Evolutionary conservation across 2,888 invertebrate genomes (phyloP).

Genomic region (Troides oblongomaculatus): DNA sequence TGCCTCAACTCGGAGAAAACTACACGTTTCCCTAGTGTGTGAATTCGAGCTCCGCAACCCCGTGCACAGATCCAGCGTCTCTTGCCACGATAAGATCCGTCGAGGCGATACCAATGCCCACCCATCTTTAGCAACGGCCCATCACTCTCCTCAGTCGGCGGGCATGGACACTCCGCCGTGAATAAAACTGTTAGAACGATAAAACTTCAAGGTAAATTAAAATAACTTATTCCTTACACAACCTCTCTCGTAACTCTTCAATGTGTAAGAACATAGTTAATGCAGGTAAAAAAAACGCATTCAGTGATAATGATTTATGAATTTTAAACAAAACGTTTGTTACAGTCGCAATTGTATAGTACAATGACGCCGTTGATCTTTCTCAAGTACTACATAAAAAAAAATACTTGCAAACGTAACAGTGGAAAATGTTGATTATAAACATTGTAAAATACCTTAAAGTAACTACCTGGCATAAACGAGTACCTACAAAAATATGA

Average conservation of each 20-base stretch:
- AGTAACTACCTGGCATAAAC: slow-evolving; percentile 2
- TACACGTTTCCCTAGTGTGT: slow-evolving; percentile 62
- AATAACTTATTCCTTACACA: slow-evolving; percentile 21
- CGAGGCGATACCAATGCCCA: slow-evolving; percentile 65
- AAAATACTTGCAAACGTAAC: slow-evolving; percentile 15
- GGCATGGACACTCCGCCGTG: slow-evolving; percentile 27
- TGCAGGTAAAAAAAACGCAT: slow-evolving; percentile 9
- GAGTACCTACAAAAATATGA: slow-evolving; percentile 5
- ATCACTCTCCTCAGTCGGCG: slow-evolving; percentile 37
- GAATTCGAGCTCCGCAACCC: slow-evolving; percentile 67
- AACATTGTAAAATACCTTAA: slow-evolving; percentile 19
- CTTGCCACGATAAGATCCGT: slow-evolving; percentile 57
- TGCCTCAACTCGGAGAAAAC: slow-evolving; percentile 67
- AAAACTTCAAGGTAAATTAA: slow-evolving; percentile 15
- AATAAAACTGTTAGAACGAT: slow-evolving; percentile 28
- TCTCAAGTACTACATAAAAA: slow-evolving; percentile 10
- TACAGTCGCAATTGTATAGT: slow-evolving; percentile 16
- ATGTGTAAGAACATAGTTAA: slow-evolving; percentile 18
- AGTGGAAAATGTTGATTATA: slow-evolving; percentile 12
- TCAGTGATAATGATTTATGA: slow-evolving; percentile 22
- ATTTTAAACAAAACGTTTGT: slow-evolving; percentile 26
- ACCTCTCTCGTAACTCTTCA: background rate
- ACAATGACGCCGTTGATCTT: slow-evolving; percentile 10
- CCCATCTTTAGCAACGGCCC: slow-evolving; percentile 60
- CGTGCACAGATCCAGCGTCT: slow-evolving; percentile 71